Evolutionary conservation across 2,888 invertebrate genomes (phyloP), one percentile per base, ranked within the genome.

Genomic region (Sceliomorpha sp.): DNA sequence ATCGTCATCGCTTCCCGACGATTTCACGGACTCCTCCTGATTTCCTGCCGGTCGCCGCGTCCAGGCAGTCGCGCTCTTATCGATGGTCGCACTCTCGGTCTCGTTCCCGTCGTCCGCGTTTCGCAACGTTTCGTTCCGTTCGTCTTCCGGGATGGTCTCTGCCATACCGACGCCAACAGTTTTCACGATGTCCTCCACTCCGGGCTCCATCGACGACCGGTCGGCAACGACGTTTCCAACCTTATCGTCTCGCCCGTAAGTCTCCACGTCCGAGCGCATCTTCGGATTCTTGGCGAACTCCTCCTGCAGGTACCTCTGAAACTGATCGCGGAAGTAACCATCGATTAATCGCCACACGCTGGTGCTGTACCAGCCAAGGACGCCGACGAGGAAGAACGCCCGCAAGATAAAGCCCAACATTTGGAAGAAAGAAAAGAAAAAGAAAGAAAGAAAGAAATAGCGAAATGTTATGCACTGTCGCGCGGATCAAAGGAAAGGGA

Each of bases 301-400:
- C 69, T 91, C 90, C 5, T 89, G 80, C 47, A 93, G 78, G 78
- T 92, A 90, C 72, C 89, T 91, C 68, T 91, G 90, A 81, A 95
- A 94, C 87, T 94, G 92, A 31, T 90, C 91, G 71, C 92, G 92
- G 82, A 95, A 95, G 86, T 94, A 94, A 70, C 91, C 91, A 72
- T 94, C 92, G 76, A 95, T 94, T 89, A 94, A 89, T 74, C 90
- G 91, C 91, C 94, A 93, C 50, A 95, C 90, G 72, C 91, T 91
- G 20, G 91, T 80, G 48, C 92, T 92, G 86, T 95, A 95, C 92
- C 93, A 94, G 55, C 91, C 88, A 75, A 95, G 89, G n/a, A 94
- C 89, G 27, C 91, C 90, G 2, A 94, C 73, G 0, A 94, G 91
- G 74, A 94, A 90, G 60, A 93, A 83, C 8, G 93, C 90, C 70